Base-by-base conservation (phyloP, 1,140 invertebrate species). In the Vollenhovia emeryi region DNA sequence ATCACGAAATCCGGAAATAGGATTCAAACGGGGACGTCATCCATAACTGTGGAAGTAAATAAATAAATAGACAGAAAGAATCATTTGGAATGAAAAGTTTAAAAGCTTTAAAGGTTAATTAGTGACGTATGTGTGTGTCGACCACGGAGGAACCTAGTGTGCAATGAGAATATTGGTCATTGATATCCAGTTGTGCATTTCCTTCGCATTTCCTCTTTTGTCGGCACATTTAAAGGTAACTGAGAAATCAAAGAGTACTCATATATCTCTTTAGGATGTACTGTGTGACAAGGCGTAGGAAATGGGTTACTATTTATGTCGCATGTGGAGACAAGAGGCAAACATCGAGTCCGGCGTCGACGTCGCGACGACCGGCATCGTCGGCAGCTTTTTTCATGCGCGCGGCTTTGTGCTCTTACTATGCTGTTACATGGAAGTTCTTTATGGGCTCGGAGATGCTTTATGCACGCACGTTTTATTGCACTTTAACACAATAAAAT, bases 291-390 rank as follows among this genome's bases (percentile, higher is more conserved):
- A 86, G 59, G 30, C 33, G 7, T 27, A 50, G 83, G 33, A 90
- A 90, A 75, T 87, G 64, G 86, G 78, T 74, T 73, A 74, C 73
- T 90, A 90, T 87, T 90, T 90, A 78, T 83, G 78, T 87, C 78
- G 85, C 82, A 69, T 69, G 76, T 83, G 85, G 73, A 90, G 87
- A 87, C 83, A 89, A 88, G 60, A 86, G 52, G 75, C 55, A 76
- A 87, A 85, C 52, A 80, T 74, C 69, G 74, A 66, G 50, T 45
- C 76, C 36, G 40, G 64, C 59, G 59, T 52, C 74, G 36, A 36
- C 79, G 74, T 87, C 40, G 15, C n/a, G n/a, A n/a, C n/a, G n/a
- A n/a, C 33, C 11, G 57, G 50, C 78, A n/a, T 43, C 69, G 64
- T 57, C 59, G 21, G 24, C n/a, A 40, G 18, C 40, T 66, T 80